Conservation (phyloP, 2,797 vertebrate species). For the Liasis olivaceus region DNA sequence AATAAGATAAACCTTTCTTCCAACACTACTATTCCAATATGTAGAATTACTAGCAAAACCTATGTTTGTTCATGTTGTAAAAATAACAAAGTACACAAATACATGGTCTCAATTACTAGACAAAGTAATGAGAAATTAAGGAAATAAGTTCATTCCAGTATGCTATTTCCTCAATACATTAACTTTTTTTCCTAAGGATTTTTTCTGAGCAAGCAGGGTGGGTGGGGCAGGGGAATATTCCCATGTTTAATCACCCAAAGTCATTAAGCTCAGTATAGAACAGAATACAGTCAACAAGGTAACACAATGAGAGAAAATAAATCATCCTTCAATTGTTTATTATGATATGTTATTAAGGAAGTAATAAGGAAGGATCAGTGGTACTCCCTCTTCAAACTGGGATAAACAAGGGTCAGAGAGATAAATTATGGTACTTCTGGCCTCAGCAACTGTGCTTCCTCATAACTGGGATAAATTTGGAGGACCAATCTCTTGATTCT, state of each 20-base stretch:
- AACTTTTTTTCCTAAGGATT: neutral
- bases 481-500: neutral
- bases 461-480: neutral
- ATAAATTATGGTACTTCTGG: neutral
- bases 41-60: neutral
- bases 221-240: neutral
- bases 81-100: neutral
- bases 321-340: neutral
- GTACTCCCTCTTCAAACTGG: neutral
- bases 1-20: too few relatives aligned
- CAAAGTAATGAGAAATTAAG: too few relatives aligned
- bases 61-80: neutral
- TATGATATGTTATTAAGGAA: neutral
- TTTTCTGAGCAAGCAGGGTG: neutral
- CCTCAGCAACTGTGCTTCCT: neutral
- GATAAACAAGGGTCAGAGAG: neutral
- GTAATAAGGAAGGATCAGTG: neutral
- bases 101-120: neutral
- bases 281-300: neutral
- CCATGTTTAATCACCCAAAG: neutral
- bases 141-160: neutral
- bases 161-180: neutral
- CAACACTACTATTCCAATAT: neutral
- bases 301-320: neutral
- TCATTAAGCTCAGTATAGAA: neutral